Conservation (phyloP, 1,140 invertebrate species). For the Ctenoplectra terminalis region DNA sequence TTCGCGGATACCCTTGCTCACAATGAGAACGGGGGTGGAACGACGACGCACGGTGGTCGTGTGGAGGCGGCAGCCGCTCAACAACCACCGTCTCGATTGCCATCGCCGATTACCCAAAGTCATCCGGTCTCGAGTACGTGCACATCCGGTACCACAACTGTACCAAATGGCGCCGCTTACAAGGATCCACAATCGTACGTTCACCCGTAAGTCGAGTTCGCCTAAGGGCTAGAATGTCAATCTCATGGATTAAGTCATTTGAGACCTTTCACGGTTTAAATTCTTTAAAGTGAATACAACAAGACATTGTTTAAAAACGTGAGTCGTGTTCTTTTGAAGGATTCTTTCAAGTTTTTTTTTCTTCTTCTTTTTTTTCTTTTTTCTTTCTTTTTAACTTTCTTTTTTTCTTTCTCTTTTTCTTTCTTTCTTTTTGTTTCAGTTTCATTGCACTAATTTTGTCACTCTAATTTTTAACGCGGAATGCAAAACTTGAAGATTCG, state of each 20-base stretch:
- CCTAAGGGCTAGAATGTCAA: neutral
- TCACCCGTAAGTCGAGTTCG: conserved; percentile 77
- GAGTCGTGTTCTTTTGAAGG: too few relatives aligned
- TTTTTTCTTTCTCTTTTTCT: too few relatives aligned
- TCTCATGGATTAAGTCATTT: neutral
- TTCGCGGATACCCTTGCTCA: conserved; percentile 85
- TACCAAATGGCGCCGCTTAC: conserved; percentile 71
- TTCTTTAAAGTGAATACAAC: neutral
- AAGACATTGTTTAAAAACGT: neutral
- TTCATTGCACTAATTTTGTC: too few relatives aligned
- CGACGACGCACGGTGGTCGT: conserved; percentile 68
- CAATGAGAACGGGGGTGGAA: conserved; percentile 80
- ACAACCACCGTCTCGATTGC: conserved; percentile 75
- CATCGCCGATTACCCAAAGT: conserved; percentile 78
- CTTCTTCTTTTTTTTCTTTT: too few relatives aligned
- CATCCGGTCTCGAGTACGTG: conserved; percentile 75
- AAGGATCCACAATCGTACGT: conserved; percentile 81
- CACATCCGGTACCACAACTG: conserved; percentile 71
- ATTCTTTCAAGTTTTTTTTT: too few relatives aligned
- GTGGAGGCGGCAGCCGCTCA: conserved; percentile 69
- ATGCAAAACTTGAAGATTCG: too few relatives aligned
- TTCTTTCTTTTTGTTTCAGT: too few relatives aligned
- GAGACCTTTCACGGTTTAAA: neutral
- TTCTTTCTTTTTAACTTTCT: too few relatives aligned
- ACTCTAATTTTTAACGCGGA: too few relatives aligned